Evolutionary conservation across 2,113 vertebrate species (phyloP).

Genomic region (Cyanistes caeruleus): DNA sequence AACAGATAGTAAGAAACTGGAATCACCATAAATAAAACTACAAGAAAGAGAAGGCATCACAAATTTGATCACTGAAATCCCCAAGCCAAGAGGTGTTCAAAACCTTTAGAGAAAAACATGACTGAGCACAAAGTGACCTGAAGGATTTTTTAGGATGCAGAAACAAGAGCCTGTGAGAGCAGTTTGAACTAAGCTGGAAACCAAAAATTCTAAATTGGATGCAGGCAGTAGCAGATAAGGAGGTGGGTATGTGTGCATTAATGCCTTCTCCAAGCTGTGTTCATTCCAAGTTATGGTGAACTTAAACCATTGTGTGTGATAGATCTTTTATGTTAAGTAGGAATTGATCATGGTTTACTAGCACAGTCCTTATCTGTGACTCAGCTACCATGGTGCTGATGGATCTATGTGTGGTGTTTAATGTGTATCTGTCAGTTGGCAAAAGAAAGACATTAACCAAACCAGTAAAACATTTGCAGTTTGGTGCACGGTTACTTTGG

Average conservation of each 20-base stretch:
- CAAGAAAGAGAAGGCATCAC: background rate
- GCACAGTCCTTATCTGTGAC: background rate
- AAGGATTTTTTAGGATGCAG: background rate
- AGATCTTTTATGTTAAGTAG: background rate
- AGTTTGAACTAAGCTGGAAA: background rate
- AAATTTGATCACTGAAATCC: background rate
- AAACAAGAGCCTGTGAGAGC: background rate
- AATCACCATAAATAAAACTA: background rate
- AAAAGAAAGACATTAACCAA: background rate
- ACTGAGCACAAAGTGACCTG: background rate
- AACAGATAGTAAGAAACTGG: background rate
- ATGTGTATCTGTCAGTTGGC: background rate
- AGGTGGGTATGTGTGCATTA: background rate
- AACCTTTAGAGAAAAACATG: background rate
- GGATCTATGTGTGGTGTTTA: background rate
- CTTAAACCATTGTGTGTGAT: background rate
- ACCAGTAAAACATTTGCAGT: background rate
- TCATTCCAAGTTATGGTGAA: background rate
- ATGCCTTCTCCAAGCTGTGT: background rate
- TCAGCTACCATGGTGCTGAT: background rate
- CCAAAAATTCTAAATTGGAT: background rate
- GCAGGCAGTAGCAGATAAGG: background rate
- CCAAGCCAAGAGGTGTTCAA: background rate
- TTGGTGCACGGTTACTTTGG: constrained; percentile 8
- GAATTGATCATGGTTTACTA: background rate